Conservation (phyloP, 1,140 invertebrate genomes). For the Drosophila funebris region DNA sequence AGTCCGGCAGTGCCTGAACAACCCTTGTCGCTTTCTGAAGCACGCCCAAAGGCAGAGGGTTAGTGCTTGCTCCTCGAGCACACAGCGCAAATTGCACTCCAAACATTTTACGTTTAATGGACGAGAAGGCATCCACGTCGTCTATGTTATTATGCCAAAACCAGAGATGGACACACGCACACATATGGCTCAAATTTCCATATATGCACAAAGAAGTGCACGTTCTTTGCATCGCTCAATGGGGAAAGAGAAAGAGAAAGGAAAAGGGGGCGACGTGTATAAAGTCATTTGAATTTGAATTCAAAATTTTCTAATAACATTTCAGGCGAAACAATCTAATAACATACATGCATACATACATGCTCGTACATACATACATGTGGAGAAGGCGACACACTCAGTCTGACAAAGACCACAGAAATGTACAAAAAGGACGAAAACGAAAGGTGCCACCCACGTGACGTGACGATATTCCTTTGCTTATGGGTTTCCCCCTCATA, state of each 20-base stretch:
- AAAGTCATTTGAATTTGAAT: conserved; percentile 82
- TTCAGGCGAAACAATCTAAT: conserved; percentile 81
- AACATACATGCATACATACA: conserved; percentile 58
- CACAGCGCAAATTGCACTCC: conserved; percentile 62
- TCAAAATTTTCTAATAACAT: conserved; percentile 82
- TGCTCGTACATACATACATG: neutral
- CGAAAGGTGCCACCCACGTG: conserved; percentile 66
- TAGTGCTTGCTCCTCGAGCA: conserved; percentile 31
- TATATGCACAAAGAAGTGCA: conserved; percentile 56
- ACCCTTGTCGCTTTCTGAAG: conserved; percentile 30
- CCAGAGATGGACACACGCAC: conserved; percentile 17
- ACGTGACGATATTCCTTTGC: conserved; percentile 44
- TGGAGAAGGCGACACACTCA: conserved; percentile 9
- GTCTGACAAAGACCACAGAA: conserved; percentile 30
- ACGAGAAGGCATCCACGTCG: conserved; percentile 59
- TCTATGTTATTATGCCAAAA: conserved; percentile 20
- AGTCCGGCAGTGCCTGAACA: conserved; percentile 13
- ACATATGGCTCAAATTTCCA: conserved; percentile 11
- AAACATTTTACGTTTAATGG: conserved; percentile 71
- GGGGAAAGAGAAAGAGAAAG: conserved; percentile 2
- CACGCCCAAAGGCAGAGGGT: neutral
- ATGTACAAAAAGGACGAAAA: conserved; percentile 64
- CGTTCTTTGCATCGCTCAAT: conserved; percentile 39
- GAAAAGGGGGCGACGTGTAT: conserved; percentile 52
- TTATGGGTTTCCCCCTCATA: neutral